phyloP scores from a whole-genome alignment of 1,140 invertebrate genomes.

The Hyles vespertilio region DNA sequence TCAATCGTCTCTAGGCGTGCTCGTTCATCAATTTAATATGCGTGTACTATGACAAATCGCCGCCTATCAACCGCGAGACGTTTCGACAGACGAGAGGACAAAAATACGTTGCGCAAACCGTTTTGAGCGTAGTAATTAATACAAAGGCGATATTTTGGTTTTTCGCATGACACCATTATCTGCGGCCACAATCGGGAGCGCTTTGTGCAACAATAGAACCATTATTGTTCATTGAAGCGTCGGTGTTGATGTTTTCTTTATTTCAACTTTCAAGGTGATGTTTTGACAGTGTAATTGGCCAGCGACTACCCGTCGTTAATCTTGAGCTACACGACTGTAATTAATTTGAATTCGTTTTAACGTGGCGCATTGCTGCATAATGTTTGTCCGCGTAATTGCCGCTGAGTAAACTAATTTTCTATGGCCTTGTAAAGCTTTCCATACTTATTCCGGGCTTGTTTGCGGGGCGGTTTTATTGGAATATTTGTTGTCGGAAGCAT shows the following conservation, averaged over 20 bases:
- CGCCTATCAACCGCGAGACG: constrained; percentile 23
- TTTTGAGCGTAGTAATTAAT: constrained; percentile 36
- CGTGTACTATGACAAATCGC: constrained; percentile 43
- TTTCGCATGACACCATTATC: constrained; percentile 51
- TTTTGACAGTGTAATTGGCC: constrained; percentile 60
- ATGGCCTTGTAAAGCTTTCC: constrained; percentile 17
- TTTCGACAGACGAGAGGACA: constrained; percentile 30
- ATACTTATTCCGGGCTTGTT: constrained; percentile 1
- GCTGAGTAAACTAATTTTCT: constrained; percentile 13
- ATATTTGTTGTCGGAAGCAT: constrained; percentile 2
- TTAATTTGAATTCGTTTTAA: constrained; percentile 29
- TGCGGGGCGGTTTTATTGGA: too few species aligned
- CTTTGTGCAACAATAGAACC: constrained; percentile 48
- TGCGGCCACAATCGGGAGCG: constrained; percentile 35
- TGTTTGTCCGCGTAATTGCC: constrained; percentile 28
- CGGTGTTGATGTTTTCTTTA: constrained; percentile 47
- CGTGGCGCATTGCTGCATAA: constrained; percentile 1
- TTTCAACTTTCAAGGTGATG: constrained; percentile 55
- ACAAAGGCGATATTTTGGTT: constrained; percentile 49
- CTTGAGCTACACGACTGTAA: constrained; percentile 36
- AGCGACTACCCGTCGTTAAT: constrained; percentile 38
- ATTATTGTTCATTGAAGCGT: constrained; percentile 44
- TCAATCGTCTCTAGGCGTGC: constrained; percentile 3
- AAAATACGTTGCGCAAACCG: constrained; percentile 28
- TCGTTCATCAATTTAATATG: constrained; percentile 41